Evolutionary conservation across 2,797 vertebrate genomes (phyloP).

Genomic region (Varecia variegata): DNA sequence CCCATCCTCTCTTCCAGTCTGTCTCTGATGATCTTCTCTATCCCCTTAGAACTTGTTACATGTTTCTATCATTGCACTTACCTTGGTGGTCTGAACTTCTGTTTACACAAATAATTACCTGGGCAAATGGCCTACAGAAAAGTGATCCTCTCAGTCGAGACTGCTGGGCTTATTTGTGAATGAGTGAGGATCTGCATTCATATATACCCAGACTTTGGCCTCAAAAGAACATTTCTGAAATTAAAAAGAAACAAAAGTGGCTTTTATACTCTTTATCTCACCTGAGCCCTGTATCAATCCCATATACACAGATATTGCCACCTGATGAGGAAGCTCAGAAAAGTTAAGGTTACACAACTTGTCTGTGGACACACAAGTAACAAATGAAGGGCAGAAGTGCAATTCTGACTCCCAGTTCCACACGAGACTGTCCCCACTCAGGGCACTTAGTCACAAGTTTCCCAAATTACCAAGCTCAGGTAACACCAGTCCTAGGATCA

Average conservation of each 20-base stretch:
- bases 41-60: rapidly evolving
- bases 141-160: not conserved
- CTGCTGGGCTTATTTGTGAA: not conserved
- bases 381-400: not conserved
- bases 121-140: not conserved
- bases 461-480: not conserved
- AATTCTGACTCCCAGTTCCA: not conserved
- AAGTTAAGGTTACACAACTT: not conserved
- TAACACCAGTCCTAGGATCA: too few species aligned
- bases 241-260: not conserved
- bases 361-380: not conserved
- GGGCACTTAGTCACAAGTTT: not conserved
- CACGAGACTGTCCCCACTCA: not conserved
- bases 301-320: not conserved
- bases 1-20: not conserved
- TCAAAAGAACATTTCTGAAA: conserved; percentile 56
- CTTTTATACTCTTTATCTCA: not conserved
- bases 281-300: not conserved
- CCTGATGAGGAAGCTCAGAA: not conserved
- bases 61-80: not conserved
- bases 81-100: not conserved
- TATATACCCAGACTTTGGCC: not conserved
- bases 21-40: not conserved
- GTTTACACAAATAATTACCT: conserved; percentile 41
- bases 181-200: not conserved